Evolutionary conservation across 2,888 invertebrate species (phyloP).

Genomic region (Agonopterix subpropinquella): DNA sequence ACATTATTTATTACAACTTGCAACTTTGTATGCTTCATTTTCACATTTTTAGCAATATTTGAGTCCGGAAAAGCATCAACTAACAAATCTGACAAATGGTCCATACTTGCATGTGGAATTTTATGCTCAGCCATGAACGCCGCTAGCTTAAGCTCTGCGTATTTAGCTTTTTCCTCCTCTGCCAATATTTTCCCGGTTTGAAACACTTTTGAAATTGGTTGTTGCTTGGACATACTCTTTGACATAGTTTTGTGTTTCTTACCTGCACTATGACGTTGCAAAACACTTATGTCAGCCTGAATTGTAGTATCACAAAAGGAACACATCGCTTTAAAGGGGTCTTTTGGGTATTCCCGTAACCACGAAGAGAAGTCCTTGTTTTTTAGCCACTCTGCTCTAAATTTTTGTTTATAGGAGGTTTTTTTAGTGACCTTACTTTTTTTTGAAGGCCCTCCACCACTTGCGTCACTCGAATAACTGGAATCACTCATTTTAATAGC

Average conservation of each 20-base stretch:
- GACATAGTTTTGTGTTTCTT: neutral
- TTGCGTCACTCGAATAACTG: neutral
- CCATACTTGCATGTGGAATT: constrained; percentile 7
- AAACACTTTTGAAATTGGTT: neutral
- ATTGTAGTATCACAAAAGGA: constrained; percentile 2
- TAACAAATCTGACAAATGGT: constrained; percentile 9
- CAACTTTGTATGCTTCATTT: constrained; percentile 9
- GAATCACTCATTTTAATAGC: neutral
- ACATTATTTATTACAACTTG: constrained; percentile 10
- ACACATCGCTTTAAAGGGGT: constrained; percentile 7
- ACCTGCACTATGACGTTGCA: neutral
- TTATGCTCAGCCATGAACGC: constrained; percentile 13
- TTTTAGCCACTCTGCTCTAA: neutral
- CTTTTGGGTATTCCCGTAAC: neutral
- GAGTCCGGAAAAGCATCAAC: constrained; percentile 8
- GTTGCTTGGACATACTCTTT: neutral
- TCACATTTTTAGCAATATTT: constrained; percentile 8
- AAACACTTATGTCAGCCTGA: constrained; percentile 9
- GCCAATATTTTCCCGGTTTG: neutral
- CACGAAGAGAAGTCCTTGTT: neutral
- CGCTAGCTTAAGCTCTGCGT: constrained; percentile 7
- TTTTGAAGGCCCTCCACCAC: neutral
- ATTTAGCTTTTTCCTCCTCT: neutral
- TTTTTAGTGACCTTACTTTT: neutral
- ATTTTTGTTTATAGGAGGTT: neutral